Evolutionary conservation across 2,113 vertebrate species (phyloP).

Genomic region (Pluvianellus socialis): DNA sequence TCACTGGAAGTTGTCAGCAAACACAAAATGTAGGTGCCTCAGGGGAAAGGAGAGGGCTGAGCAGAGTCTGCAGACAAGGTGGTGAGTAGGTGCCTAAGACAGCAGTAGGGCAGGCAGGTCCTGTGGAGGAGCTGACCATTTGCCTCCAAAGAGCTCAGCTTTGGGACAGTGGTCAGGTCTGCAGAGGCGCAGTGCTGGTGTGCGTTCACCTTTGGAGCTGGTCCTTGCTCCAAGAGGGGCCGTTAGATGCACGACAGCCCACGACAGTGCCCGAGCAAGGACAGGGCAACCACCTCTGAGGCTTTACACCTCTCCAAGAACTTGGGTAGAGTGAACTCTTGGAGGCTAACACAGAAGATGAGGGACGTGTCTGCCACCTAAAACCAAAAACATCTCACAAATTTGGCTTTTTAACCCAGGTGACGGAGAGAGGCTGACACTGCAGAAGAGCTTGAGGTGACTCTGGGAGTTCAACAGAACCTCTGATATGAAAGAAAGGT

Average conservation of each 20-base stretch:
- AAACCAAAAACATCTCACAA: not conserved
- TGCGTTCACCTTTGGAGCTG: not conserved
- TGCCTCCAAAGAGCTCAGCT: not conserved
- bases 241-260: rapidly evolving
- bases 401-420: not conserved
- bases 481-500: not conserved
- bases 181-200: not conserved
- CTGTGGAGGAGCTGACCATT: not conserved
- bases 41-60: not conserved
- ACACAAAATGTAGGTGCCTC: not conserved
- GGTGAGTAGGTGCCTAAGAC: not conserved
- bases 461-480: not conserved
- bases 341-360: not conserved
- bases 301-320: not conserved
- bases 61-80: not conserved
- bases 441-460: not conserved
- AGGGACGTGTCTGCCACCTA: not conserved
- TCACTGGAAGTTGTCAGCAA: not conserved
- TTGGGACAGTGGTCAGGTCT: rapidly evolving
- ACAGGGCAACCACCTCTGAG: not conserved
- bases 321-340: not conserved
- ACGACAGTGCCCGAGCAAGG: not conserved
- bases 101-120: not conserved
- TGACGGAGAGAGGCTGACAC: not conserved
- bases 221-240: rapidly evolving